phyloP scores from a whole-genome alignment of 2,888 invertebrate species.

The Minunthozetes semirufus region DNA sequence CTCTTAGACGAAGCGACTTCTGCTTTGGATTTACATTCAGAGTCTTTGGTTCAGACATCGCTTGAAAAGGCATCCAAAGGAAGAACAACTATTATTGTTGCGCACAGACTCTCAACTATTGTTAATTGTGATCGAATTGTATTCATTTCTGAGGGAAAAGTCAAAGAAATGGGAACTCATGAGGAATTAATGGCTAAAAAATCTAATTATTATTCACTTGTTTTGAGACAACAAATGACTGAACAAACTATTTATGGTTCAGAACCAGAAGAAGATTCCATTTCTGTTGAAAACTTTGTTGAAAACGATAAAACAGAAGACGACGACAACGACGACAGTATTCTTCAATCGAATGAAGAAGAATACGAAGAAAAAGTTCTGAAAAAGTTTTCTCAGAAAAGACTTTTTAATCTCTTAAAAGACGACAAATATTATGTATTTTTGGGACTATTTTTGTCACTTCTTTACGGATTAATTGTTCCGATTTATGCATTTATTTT shows the following conservation, averaged over 20 bases:
- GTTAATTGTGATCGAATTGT: neutral
- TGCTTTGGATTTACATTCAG: conserved; percentile 55
- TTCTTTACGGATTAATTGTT: conserved; percentile 23
- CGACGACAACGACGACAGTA: neutral
- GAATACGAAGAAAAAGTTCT: neutral
- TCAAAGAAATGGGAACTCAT: neutral
- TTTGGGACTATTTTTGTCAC: neutral
- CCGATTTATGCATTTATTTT: conserved; percentile 30
- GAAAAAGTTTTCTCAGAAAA: neutral
- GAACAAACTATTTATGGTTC: too few relatives aligned
- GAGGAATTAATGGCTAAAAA: neutral
- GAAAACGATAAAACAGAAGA: neutral
- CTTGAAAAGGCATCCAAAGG: conserved; percentile 70
- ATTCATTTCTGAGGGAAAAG: neutral
- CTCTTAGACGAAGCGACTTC: conserved; percentile 49
- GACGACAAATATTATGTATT: neutral
- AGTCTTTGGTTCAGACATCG: conserved; percentile 82
- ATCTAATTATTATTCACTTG: neutral
- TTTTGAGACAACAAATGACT: neutral
- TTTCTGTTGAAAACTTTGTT: neutral
- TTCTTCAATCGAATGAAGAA: neutral
- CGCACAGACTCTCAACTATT: conserved; percentile 55
- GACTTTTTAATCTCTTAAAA: conserved; percentile 1
- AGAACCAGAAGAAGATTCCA: too few relatives aligned
- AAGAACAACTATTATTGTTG: conserved; percentile 71